phyloP scores from a whole-genome alignment of 2,113 vertebrate species.

The Cyrtonyx montezumae region DNA sequence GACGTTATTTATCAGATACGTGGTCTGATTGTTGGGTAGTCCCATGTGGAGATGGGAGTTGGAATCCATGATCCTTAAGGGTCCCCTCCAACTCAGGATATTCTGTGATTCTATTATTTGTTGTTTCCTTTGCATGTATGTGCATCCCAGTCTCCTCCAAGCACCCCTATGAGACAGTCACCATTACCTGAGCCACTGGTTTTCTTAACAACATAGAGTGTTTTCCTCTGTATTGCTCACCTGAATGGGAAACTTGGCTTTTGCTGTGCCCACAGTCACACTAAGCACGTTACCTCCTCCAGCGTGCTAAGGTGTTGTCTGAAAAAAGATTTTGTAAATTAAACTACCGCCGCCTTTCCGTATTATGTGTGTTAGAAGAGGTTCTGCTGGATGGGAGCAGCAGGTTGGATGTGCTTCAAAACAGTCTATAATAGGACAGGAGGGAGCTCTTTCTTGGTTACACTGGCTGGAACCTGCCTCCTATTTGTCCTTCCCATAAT shows the following conservation, averaged over 20 bases:
- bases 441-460: background rate
- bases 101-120: background rate
- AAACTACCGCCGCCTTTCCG: background rate
- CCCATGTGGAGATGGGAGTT: no score
- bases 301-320: background rate
- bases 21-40: no score
- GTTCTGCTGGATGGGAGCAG: background rate
- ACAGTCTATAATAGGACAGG: background rate
- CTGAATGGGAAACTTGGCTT: background rate
- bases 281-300: background rate
- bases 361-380: background rate
- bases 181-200: background rate
- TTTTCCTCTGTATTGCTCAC: background rate
- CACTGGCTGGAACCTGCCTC: background rate
- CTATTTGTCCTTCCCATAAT: fast-evolving
- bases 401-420: background rate
- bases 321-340: background rate
- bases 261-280: background rate
- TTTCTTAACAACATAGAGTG: background rate
- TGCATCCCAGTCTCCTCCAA: background rate
- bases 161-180: background rate
- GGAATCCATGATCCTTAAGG: no score
- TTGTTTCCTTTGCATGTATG: background rate
- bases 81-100: no score
- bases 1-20: background rate